Evolutionary conservation across 2,113 vertebrate genomes (phyloP).

Genomic region (Phrynosoma blainvillii): DNA sequence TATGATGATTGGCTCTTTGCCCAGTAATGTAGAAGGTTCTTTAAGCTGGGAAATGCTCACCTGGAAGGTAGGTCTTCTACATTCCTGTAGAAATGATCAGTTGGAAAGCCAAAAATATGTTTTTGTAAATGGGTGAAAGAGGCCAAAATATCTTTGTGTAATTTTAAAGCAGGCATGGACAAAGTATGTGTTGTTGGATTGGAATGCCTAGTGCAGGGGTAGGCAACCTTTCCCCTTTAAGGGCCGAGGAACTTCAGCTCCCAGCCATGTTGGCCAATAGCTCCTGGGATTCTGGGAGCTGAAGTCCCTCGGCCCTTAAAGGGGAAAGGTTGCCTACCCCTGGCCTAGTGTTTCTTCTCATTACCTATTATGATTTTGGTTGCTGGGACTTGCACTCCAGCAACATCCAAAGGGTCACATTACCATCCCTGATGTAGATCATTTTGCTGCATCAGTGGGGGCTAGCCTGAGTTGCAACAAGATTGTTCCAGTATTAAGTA

Average conservation of each 20-base stretch:
- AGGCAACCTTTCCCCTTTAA: too few relatives aligned
- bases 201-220: too few relatives aligned
- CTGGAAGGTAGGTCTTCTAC: not conserved
- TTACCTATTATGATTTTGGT: too few relatives aligned
- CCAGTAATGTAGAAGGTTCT: not conserved
- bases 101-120: not conserved
- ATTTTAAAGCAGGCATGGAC: not conserved
- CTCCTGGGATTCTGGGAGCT: too few relatives aligned
- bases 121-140: not conserved
- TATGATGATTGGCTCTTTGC: not conserved
- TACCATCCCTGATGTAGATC: not conserved
- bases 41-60: not conserved
- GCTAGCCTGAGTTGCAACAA: too few relatives aligned
- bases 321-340: too few relatives aligned
- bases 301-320: too few relatives aligned
- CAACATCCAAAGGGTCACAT: too few relatives aligned
- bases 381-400: not conserved
- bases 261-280: too few relatives aligned
- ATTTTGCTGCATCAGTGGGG: not conserved
- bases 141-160: too few relatives aligned
- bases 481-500: not conserved
- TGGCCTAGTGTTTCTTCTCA: not conserved
- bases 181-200: not conserved
- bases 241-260: too few relatives aligned
- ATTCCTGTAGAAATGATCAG: not conserved